Evolutionary conservation across 2,113 vertebrate species (phyloP), one percentile per base, ranked within the genome.

Genomic region (Xyrauchen texanus): DNA sequence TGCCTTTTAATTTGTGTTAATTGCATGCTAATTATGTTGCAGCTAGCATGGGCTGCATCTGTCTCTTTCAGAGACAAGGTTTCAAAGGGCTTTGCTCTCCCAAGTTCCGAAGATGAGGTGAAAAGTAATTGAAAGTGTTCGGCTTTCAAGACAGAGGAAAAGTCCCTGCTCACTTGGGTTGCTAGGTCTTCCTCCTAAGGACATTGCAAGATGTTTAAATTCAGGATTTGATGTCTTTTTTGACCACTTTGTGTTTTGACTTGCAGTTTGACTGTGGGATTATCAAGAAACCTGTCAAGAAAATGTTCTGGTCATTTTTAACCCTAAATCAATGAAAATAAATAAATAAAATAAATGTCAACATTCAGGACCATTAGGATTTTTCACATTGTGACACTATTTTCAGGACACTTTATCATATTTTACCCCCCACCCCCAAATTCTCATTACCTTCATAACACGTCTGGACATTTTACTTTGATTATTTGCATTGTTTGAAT

Each of bases 1-100:
- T 82, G 80, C 81, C 85, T 86, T 89, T 89, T 88, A 88, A 89
- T 89, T 86, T 86, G 88, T 86, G 85, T 87, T 86, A 89, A 89
- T 88, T 89, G 86, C 84, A 86, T 88, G 88, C 87, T 88, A 89
- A 89, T 88, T 83, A 84, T 84, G 85, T 84, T 82, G 85, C 84
- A 83, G 81, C 84, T 84, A 72, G 80, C 76, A 73, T 85, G 80
- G 73, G 51, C 85, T 79, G 81, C 85, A 85, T 85, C 85, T 86
- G 86, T 86, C 81, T 87, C 62, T 85, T 78, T 79, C 42, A 64
- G 80, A 84, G 78, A 82, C 67, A n/a, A 44, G 53, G 79, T 86
- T 83, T 86, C 87, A 69, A 45, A 76, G 82, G 82, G 81, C 21
- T 76, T 76, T 72, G 55, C 64, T 66, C 68, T 78, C 75, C 75